phyloP scores from a whole-genome alignment of 1,140 invertebrate genomes.

The Macrobrachium nipponense region DNA sequence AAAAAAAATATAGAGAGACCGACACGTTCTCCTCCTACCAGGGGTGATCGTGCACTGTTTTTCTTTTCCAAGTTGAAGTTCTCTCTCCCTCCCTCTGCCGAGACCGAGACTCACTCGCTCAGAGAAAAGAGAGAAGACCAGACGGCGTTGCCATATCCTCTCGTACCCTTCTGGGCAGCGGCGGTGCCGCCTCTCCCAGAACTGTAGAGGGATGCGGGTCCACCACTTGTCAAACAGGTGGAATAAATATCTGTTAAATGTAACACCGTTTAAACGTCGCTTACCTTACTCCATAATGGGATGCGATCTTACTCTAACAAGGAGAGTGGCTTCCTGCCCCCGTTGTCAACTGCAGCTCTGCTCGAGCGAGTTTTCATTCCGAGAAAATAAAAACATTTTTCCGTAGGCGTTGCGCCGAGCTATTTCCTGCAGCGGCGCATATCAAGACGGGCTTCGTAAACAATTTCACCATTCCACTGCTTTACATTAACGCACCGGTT shows the following conservation, averaged over 20 bases:
- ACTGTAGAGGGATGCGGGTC: not conserved
- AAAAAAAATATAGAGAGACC: not conserved
- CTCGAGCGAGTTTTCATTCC: no score
- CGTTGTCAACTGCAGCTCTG: no score
- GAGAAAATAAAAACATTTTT: no score
- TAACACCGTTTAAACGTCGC: not conserved
- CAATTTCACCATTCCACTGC: no score
- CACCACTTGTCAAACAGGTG: constrained; percentile 23
- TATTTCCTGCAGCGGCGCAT: no score
- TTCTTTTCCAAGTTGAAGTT: constrained; percentile 5
- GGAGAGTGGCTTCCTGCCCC: no score
- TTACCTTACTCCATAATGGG: not conserved
- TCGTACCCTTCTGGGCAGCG: constrained; percentile 4
- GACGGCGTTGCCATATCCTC: constrained; percentile 19
- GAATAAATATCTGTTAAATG: not conserved
- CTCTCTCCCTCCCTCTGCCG: no score
- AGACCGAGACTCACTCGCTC: constrained; percentile 31
- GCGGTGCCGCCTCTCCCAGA: not conserved
- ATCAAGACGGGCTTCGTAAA: no score
- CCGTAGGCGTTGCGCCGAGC: no score
- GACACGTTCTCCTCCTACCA: constrained; percentile 23
- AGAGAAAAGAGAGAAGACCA: constrained; percentile 18
- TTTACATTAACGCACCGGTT: no score
- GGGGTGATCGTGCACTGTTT: constrained; percentile 42
- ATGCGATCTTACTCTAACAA: no score